Evolutionary conservation across 2,113 vertebrate species (phyloP).

Genomic region (Platycercus adscitus): DNA sequence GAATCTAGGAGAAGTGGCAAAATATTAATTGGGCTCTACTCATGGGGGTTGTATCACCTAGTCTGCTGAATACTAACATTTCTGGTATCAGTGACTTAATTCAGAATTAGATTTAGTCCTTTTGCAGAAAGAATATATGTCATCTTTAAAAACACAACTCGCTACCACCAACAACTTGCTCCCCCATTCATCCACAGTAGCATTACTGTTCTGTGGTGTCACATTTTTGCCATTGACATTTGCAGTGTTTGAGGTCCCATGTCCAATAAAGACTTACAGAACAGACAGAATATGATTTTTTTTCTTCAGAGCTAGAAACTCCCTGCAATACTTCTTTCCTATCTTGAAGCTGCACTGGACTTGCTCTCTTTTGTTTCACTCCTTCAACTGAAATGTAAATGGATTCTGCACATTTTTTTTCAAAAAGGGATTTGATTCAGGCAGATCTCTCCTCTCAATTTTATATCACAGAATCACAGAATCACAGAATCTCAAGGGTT

Average conservation of each 20-base stretch:
- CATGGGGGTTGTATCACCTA: not conserved
- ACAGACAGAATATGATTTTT: not conserved
- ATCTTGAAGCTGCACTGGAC: not conserved
- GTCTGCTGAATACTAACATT: not conserved
- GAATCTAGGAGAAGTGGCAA: not conserved
- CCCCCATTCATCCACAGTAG: rapidly evolving
- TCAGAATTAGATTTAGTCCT: not conserved
- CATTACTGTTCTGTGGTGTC: not conserved
- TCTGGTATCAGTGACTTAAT: not conserved
- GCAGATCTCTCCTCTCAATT: not conserved
- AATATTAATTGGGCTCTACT: not conserved
- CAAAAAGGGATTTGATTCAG: not conserved
- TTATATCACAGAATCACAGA: no score
- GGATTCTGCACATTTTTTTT: not conserved
- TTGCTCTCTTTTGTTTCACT: not conserved
- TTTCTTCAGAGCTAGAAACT: not conserved
- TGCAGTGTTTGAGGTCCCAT: not conserved
- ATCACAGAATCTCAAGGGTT: no score
- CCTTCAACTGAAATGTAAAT: not conserved
- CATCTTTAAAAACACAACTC: not conserved
- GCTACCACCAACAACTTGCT: not conserved
- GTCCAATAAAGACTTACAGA: not conserved
- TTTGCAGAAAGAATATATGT: not conserved
- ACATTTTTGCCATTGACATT: not conserved
- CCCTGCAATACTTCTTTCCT: not conserved